Evolutionary conservation across 2,113 vertebrate genomes (phyloP), one percentile per base, ranked within the genome.

Genomic region (Oryzias javanicus): DNA sequence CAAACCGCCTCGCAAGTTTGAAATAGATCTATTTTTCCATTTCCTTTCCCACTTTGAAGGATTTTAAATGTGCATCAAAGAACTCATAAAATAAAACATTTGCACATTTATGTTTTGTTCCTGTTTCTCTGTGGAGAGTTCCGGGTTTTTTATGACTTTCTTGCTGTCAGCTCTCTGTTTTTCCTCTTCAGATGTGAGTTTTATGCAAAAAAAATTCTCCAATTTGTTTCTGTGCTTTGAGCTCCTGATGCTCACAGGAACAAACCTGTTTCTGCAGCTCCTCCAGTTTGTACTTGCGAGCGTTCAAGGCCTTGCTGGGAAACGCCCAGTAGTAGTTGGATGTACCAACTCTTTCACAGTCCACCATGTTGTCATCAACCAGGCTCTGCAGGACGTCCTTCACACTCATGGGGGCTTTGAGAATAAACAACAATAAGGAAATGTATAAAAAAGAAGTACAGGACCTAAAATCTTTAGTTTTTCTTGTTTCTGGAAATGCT

Each of bases 251-350:
- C 10, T 35, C 35, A 35, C 35, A 35, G 10, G 29, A 35, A 35
- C 35, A 91, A 91, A 99, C 97, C 94, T 97, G 94, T 75, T 87
- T 91, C 47, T 95, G 86, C 70, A 98, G 60, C 49, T 92, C 90
- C 59, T 94, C 93, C 82, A 97, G 71, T 81, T 93, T 96, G 53
- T 77, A 86, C 58, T 94, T 94, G 53, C 94, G 92, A 54, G 90
- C 63, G 12, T 98, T 89, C 65, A 97, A 86, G 67, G 94, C 95
- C 90, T 99, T 99, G 83, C 96, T 99, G 65, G 97, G 97, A 78
- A 99, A 99, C 65, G 96, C 93, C 97, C 97, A 99, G 74, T 94
- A 99, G 78, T 99, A 98, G 91, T 98, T 99, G 15, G 97, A 99
- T 0, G 97, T 97, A 35, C 97, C 97, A 46, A 99, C 94, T 79